These are phyloP conservation scores for Fukomys damarensis DNA, from an alignment of 2,113 vertebrate species.

Conservation along the genomic window DNA sequence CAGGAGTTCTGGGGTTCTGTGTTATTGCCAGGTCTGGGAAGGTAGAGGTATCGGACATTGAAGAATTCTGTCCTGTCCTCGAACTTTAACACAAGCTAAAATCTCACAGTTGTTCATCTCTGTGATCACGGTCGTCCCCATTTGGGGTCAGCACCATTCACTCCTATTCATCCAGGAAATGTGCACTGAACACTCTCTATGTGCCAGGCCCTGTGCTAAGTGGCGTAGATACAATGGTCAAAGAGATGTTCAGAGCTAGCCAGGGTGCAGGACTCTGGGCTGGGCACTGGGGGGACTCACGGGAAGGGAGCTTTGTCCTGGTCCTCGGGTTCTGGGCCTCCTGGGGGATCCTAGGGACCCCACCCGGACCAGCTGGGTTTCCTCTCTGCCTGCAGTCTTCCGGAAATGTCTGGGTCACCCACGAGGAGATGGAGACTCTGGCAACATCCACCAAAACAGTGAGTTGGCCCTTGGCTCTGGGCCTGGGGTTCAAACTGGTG, in stretches of 20 bases:
- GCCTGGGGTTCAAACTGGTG: background rate
- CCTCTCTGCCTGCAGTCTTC: constrained; percentile 91
- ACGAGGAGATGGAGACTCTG: constrained; percentile 99
- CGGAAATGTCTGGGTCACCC: constrained; percentile 99
- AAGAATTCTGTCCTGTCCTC: background rate
- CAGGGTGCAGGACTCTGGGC: background rate
- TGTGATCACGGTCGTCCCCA: background rate
- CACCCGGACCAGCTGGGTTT: constrained; percentile 36
- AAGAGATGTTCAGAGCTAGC: background rate
- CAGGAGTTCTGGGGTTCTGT: background rate
- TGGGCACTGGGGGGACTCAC: background rate
- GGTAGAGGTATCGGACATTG: background rate
- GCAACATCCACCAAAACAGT: constrained; percentile 96
- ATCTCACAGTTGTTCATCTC: background rate
- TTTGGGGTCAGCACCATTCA: background rate
- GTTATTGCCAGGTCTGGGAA: background rate
- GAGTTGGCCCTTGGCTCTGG: constrained; percentile 82
- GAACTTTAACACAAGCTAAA: background rate
- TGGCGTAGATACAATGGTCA: too few species aligned
- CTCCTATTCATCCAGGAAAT: background rate
- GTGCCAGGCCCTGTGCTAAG: background rate
- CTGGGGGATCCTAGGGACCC: background rate
- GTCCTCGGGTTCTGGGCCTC: background rate
- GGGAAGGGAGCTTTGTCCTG: background rate
- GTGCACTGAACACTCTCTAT: background rate